phyloP scores from a whole-genome alignment of 2,113 vertebrate genomes.

The Pyrgilauda ruficollis region DNA sequence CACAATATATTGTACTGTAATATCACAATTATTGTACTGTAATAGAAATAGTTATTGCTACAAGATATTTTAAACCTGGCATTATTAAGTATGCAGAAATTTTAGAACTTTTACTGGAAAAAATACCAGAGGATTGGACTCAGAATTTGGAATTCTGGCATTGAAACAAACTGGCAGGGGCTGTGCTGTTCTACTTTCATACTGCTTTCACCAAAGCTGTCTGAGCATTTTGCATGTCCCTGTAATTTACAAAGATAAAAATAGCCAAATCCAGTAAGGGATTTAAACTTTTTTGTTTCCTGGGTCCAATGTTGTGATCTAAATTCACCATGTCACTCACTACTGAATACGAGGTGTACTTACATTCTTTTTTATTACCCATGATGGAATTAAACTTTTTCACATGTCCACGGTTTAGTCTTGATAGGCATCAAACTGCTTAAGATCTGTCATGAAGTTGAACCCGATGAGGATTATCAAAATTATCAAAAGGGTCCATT shows the following conservation, averaged over 20 bases:
- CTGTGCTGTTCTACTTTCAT: background rate
- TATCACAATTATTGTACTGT: background rate
- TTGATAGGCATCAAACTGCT: background rate
- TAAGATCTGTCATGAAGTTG: background rate
- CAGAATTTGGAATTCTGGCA: background rate
- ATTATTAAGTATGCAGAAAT: background rate
- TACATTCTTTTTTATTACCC: background rate
- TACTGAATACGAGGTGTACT: background rate
- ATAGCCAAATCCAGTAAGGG: background rate
- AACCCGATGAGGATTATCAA: background rate
- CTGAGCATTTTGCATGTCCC: background rate
- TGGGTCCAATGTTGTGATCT: background rate
- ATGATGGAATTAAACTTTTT: background rate
- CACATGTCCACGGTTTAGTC: background rate
- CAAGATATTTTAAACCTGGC: background rate
- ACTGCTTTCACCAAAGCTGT: background rate
- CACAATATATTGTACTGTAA: background rate
- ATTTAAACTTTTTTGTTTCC: background rate
- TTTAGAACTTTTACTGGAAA: background rate
- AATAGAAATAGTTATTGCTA: slow-evolving; percentile 13
- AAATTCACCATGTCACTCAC: background rate
- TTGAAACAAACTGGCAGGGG: background rate
- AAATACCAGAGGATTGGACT: background rate
- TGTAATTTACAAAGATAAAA: background rate
- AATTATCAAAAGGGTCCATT: background rate